Evolutionary conservation across 37 sponge, comb jelly and placozoan species (phyloP), one percentile per base, ranked within the genome.

Genomic region (Tethya wilhelma): DNA sequence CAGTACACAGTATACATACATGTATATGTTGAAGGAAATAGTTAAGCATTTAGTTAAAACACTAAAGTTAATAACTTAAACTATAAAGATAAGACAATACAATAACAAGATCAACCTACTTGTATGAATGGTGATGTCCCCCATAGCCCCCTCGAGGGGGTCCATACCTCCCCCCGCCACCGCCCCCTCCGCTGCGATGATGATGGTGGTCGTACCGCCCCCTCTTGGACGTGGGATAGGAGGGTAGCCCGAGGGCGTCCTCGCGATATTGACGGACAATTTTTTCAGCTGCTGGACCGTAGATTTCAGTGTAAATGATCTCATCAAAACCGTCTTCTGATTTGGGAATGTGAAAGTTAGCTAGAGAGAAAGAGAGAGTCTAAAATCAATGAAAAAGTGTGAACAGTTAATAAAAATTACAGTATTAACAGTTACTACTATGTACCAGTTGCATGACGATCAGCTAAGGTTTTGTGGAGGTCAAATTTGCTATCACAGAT

Each of bases 261-360:
- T 88, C 88, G 12, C 44, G 59, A 58, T 88, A 88, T 65, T 88
- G 88, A 3, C 69, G 59, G 33, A 89, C 79, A 43, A 89, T 89
- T 75, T 89, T 89, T 20, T 89, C 79, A 25, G 90, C 79, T 5
- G 85, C 85, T 38, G 26, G 45, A 0, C 85, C 90, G 40, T 84
- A 84, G 33, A 84, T 84, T 37, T 89, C 90, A 17, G 75, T 46
- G 74, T 58, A 92, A 26, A 64, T 46, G 12, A 92, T 79, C 4
- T 87, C 90, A 45, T 92, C 89, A 79, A 92, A 92, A 5, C 79
- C 31, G 9, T 78, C 78, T 2, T 73, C 90, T 23, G 45, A 49
- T 20, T 40, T 69, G 3, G 93, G 93, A 37, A 92, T 69, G 69
- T 69, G 38, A 71, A 85, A 92, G 77, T 92, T 83, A 46, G 89